Base-by-base conservation (phyloP, 1,140 invertebrate genomes). In the Xylocopa sonorina region DNA sequence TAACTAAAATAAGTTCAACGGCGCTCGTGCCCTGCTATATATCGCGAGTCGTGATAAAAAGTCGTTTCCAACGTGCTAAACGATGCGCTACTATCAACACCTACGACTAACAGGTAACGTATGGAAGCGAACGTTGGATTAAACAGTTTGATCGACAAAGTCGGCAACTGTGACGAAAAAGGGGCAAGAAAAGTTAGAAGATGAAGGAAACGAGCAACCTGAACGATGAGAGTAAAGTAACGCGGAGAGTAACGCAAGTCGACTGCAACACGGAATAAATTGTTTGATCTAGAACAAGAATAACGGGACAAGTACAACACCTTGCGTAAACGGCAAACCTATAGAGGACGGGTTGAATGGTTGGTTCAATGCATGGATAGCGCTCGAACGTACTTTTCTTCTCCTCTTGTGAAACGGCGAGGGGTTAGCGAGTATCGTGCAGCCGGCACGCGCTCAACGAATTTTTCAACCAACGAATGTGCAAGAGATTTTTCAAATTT, bases 401-500 rank as follows among this genome's bases (percentile, higher is more conserved):
- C 50, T 53, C 38, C 41, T 32, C 21, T 14, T 27, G n/a, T 46
- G 63, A 68, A 58, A 68, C 41, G 73, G 82, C 79, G 83, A 88
- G 88, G 88, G 89, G 87, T 85, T n/a, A 63, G 80, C 73, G 63
- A 69, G 51, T 81, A 87, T 83, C 84, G 82, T 84, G 62, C 88
- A 90, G 87, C 87, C 87, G 88, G 87, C 89, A 89, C 89, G 89
- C 84, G 87, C 85, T 87, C 84, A 90, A 90, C 89, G 89, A 90
- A 90, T 90, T 89, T 89, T 90, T 90, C 87, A 90, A 83, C 83
- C 85, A 89, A 89, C 88, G 88, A 85, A 89, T 87, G 83, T n/a
- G 9, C 16, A 51, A n/a, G 21, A 21, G 21, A 24, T 53, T 9
- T 53, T 51, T 53, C 24, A 53, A 53, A 53, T 53, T 53, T 53